phyloP scores from a whole-genome alignment of 2,797 vertebrate species.

The Pseudochaenichthys georgianus region DNA sequence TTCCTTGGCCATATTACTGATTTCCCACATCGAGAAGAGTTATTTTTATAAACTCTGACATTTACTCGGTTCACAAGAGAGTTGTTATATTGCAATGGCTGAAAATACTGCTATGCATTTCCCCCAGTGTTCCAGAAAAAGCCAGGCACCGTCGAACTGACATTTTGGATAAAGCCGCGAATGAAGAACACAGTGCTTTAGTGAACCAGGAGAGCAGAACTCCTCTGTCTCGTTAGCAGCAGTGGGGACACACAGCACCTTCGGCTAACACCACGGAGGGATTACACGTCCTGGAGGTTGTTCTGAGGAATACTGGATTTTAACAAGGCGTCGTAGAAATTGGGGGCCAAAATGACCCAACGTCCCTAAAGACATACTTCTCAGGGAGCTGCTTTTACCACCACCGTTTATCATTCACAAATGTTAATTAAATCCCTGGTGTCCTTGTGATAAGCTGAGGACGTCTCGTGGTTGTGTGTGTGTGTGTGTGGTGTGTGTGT shows the following conservation, averaged over 20 bases:
- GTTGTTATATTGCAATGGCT: background rate
- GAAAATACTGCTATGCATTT: background rate
- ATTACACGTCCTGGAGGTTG: constrained; percentile 1
- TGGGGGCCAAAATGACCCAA: background rate
- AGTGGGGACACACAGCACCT: background rate
- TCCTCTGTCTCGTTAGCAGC: constrained; percentile 25
- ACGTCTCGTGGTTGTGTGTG: background rate
- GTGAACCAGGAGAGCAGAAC: constrained; percentile 12
- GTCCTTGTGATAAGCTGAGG: constrained; percentile 53
- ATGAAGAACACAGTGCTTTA: background rate
- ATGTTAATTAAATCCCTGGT: constrained; percentile 67
- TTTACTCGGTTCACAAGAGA: background rate
- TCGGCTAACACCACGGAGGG: constrained; percentile 11
- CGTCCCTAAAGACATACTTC: constrained; percentile 46
- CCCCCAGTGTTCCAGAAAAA: background rate
- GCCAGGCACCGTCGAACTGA: background rate
- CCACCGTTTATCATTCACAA: constrained; percentile 55
- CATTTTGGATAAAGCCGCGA: background rate
- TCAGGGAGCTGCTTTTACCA: constrained; percentile 20
- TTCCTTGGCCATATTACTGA: background rate
- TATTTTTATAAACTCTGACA: background rate
- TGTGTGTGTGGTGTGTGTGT: constrained; percentile 4
- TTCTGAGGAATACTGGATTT: background rate
- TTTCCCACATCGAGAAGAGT: background rate
- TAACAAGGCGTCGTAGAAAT: constrained; percentile 5